Evolutionary conservation across 2,888 invertebrate genomes (phyloP), one percentile per base, ranked within the genome.

Genomic region (Blastobasis adustella): DNA sequence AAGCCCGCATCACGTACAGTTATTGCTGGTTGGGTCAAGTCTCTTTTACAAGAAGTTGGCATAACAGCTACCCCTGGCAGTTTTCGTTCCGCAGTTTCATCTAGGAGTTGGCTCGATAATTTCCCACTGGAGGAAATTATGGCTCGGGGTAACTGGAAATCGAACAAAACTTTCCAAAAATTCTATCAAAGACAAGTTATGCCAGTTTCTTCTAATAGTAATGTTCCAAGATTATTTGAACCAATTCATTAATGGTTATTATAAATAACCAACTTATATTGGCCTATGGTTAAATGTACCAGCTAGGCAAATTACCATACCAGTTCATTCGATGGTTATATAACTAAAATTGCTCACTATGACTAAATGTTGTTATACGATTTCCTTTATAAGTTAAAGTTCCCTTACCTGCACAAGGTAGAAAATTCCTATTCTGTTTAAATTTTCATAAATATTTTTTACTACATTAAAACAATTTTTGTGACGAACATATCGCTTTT

Each of bases 1-100:
- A 57, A 55, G 10, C 36, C 53, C 5, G 59, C 58, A 5, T 58
- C 57, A 7, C 48, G 55, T 1, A 48, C 59, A 10, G 44, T 56
- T 1, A 55, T 58, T 36, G 56, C 59, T 8, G 54, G 53, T 8
- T 59, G 56, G 55, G 45, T 59, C 8, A 58, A 59, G 46, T 39
- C 42, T 7, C n/a, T 56, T 5, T 49, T 54, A 5, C 37, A 44
- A 44, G 50, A 53, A 36, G 55, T 54, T 5, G 45, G 47, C 9
- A 56, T 56, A 42, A 39, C 8, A 10, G 41, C 52, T 10, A 47
- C 47, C 10, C 53, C 56, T 23, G 59, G 56, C 10, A 55, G 55
- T 37, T 40, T 58, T 4, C 43, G 58, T 10, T 49, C 58, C 6
- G 56, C 54, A 4, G 55, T 58, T 39, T 54, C 55, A 2, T 56